phyloP scores from a whole-genome alignment of 2,888 invertebrate genomes.

The Pecten maximus region DNA sequence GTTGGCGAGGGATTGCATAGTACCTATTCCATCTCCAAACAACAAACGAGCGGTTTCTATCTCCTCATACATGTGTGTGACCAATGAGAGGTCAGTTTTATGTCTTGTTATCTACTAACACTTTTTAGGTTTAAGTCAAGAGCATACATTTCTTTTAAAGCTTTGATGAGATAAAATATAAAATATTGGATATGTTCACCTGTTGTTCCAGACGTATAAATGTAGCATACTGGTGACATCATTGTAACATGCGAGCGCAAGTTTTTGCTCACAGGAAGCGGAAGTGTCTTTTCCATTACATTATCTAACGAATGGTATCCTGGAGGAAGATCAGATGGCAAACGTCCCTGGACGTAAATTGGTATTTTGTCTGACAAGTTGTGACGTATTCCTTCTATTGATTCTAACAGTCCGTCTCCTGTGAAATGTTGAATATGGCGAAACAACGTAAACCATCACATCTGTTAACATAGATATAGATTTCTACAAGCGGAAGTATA shows the following conservation, averaged over 20 bases:
- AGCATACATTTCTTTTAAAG: too few species aligned
- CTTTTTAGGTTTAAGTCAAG: too few species aligned
- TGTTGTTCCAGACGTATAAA: slow-evolving; percentile 72
- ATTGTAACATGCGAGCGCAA: slow-evolving; percentile 48
- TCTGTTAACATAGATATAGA: background rate
- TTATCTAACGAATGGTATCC: slow-evolving; percentile 55
- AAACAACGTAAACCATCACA: background rate
- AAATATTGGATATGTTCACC: slow-evolving; percentile 54
- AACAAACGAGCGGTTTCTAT: too few species aligned
- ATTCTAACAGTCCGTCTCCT: slow-evolving; percentile 54
- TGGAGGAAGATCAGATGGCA: slow-evolving; percentile 35
- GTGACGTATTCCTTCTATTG: slow-evolving; percentile 53
- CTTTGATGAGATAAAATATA: background rate
- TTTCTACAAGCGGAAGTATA: too few species aligned
- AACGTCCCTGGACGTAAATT: slow-evolving; percentile 54
- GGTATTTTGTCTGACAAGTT: slow-evolving; percentile 53
- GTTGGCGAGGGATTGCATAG: too few species aligned
- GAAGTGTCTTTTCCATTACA: slow-evolving; percentile 40
- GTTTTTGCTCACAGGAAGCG: slow-evolving; percentile 49
- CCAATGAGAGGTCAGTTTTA: too few species aligned
- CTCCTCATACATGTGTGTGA: too few species aligned
- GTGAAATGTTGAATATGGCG: background rate
- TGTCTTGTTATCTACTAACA: too few species aligned
- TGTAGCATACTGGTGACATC: slow-evolving; percentile 56
- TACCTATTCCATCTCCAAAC: too few species aligned